Conservation (phyloP, 2,113 vertebrate species). For the Cynopterus brachyotis region DNA sequence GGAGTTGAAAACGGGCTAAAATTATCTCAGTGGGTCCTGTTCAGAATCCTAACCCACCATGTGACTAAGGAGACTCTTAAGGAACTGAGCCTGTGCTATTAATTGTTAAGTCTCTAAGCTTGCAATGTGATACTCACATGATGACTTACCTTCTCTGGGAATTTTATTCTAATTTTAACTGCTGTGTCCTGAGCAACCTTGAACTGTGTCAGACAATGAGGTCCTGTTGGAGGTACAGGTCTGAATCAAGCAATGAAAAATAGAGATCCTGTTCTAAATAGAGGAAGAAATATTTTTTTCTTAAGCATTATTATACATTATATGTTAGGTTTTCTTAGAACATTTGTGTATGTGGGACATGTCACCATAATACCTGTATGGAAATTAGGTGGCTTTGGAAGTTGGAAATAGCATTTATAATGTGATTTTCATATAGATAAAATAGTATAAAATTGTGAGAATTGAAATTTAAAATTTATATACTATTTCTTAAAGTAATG, state of each 20-base stretch:
- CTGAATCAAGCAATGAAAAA: not conserved
- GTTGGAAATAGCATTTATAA: conserved; percentile 36
- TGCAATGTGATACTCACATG: conserved; percentile 36
- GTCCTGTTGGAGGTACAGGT: not conserved
- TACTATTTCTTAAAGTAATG: conserved; percentile 23
- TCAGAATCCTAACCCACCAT: not conserved
- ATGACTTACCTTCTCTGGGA: conserved; percentile 49
- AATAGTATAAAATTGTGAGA: conserved; percentile 12
- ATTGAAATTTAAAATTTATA: conserved; percentile 47
- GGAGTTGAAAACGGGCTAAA: not conserved
- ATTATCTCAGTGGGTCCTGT: not conserved
- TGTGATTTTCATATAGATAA: conserved; percentile 28
- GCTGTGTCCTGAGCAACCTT: conserved; percentile 49
- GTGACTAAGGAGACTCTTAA: not conserved
- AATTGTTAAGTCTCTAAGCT: conserved; percentile 52
- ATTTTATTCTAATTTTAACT: conserved; percentile 61
- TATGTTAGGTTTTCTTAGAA: conserved; percentile 21
- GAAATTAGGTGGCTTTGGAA: conserved; percentile 16
- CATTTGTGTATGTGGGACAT: not conserved
- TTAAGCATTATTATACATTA: not conserved
- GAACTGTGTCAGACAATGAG: conserved; percentile 15
- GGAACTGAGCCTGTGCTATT: conserved; percentile 29
- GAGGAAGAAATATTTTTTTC: not conserved
- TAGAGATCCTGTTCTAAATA: conserved; percentile 14
- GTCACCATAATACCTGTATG: not conserved